Percentiles rank a stretch among this genome's conserved stretches.
phyloP scores from a whole-genome alignment of 2,113 vertebrate genomes.

The Pangasianodon gigas region DNA sequence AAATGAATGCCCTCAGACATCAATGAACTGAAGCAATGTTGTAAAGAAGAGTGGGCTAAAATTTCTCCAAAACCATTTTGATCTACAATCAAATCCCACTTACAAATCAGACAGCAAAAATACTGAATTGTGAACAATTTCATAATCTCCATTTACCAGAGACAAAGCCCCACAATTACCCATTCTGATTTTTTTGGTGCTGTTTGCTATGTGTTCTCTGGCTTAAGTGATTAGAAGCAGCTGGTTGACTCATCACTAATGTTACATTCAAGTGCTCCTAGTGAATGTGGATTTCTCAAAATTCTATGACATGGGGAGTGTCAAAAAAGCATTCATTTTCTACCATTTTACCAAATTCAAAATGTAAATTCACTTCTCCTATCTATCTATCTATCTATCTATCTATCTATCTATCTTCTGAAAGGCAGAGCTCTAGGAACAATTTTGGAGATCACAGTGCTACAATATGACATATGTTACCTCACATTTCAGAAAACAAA shows the following conservation, averaged over 20 bases:
- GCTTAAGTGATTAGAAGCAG: neutral
- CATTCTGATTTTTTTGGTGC: neutral
- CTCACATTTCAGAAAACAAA: neutral
- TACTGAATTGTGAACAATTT: no score
- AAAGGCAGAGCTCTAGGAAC: neutral
- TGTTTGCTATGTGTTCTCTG: neutral
- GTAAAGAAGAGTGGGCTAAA: no score
- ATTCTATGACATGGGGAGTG: neutral
- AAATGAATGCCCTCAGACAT: no score
- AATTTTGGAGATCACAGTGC: neutral
- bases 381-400: neutral
- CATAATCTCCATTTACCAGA: neutral
- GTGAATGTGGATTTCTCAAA: neutral
- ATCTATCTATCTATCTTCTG: neutral
- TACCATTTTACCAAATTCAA: neutral
- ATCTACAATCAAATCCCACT: no score
- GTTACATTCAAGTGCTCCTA: neutral
- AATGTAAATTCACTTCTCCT: neutral
- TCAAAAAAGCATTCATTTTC: neutral
- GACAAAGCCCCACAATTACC: neutral
- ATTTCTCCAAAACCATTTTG: no score
- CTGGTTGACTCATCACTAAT: neutral
- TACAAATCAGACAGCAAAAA: no score
- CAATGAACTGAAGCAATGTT: slow-evolving; percentile 29
- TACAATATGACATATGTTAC: neutral